phyloP scores from a whole-genome alignment of 2,797 vertebrate species.

The Manis javanica region DNA sequence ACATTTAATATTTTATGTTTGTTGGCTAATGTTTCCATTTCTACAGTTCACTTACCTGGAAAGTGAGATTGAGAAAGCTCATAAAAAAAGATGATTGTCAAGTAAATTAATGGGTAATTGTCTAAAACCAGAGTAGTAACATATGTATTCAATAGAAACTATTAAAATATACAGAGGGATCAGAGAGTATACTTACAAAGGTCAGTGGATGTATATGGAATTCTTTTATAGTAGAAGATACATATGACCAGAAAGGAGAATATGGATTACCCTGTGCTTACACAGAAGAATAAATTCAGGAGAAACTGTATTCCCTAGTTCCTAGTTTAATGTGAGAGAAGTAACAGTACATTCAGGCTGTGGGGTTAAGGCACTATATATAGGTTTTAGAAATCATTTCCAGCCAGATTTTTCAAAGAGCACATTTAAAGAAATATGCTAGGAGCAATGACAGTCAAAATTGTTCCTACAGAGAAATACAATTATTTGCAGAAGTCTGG shows the following conservation, averaged over 20 bases:
- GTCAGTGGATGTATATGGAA: background rate
- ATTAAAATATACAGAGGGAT: background rate
- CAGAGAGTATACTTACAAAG: background rate
- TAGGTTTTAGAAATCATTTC: background rate
- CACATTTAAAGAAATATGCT: conserved; percentile 1
- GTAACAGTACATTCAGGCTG: background rate
- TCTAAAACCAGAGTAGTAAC: background rate
- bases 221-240: background rate
- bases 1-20: background rate
- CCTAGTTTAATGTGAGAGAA: background rate
- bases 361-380: background rate
- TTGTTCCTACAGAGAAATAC: background rate
- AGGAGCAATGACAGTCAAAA: background rate
- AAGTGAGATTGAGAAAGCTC: background rate
- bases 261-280: background rate
- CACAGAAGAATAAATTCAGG: background rate
- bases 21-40: background rate
- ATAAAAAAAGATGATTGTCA: background rate
- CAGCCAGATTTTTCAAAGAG: conserved; percentile 45
- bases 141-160: background rate
- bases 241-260: background rate
- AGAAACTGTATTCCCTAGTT: background rate
- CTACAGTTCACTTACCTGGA: background rate
- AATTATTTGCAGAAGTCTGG: conserved; percentile 55
- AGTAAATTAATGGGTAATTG: background rate